phyloP scores from a whole-genome alignment of 2,113 vertebrate genomes.

The Scartelaos histophorus region DNA sequence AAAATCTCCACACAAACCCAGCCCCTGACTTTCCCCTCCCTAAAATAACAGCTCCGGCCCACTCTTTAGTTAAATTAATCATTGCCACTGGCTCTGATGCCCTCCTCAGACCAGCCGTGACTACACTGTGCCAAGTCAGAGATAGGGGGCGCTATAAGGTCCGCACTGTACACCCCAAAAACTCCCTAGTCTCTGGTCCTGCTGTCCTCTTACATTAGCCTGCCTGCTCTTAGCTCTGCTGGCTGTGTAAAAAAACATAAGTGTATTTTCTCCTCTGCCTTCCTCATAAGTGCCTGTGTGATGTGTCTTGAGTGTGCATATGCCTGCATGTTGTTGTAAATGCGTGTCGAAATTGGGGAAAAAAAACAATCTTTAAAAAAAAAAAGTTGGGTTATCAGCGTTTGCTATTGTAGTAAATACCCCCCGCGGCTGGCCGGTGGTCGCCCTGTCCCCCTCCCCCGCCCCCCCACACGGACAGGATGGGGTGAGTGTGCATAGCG shows the following conservation, averaged over 20 bases:
- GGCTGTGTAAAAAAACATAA: slow-evolving; percentile 66
- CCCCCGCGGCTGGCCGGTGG: slow-evolving; percentile 76
- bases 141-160: slow-evolving; percentile 49
- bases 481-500: slow-evolving; percentile 84
- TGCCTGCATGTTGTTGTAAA: slow-evolving; percentile 6
- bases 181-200: slow-evolving; percentile 65
- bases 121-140: slow-evolving; percentile 72
- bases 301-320: slow-evolving; percentile 19
- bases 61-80: slow-evolving; percentile 64
- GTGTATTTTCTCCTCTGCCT: slow-evolving; percentile 59
- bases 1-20: slow-evolving; percentile 65
- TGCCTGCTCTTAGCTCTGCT: slow-evolving; percentile 56
- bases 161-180: slow-evolving; percentile 47
- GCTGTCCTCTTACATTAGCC: slow-evolving; percentile 65
- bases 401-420: slow-evolving; percentile 84
- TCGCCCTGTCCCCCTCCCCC: slow-evolving; percentile 79
- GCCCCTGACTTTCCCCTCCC: slow-evolving; percentile 47
- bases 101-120: slow-evolving; percentile 68
- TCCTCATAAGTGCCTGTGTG: slow-evolving; percentile 40
- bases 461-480: slow-evolving; percentile 81
- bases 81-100: slow-evolving; percentile 55
- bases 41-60: slow-evolving; percentile 65
- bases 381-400: slow-evolving; percentile 68
- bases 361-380: slow-evolving; percentile 58
- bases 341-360: slow-evolving; percentile 13